Evolutionary conservation across 2,888 invertebrate genomes (phyloP).

Genomic region (Tromatobia lineatoria): DNA sequence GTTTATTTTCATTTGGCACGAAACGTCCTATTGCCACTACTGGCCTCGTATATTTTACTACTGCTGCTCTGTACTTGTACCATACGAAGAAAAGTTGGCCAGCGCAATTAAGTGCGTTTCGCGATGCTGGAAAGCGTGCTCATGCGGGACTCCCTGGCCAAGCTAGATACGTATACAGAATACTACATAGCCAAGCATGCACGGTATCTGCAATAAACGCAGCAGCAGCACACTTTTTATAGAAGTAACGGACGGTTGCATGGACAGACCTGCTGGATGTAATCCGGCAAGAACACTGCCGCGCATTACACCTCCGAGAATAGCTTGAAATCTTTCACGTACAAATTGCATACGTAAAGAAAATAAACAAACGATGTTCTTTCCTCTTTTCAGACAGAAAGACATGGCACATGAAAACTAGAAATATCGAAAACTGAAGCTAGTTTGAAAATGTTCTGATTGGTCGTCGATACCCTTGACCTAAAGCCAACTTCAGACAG

Average conservation of each 20-base stretch:
- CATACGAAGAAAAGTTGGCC: conserved; percentile 72
- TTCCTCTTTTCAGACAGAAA: too few species aligned
- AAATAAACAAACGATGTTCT: conserved; percentile 6
- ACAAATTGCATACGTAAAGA: conserved; percentile 31
- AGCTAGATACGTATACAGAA: conserved; percentile 25
- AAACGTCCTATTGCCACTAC: conserved; percentile 10
- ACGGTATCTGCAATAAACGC: conserved; percentile 48
- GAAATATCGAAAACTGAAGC: too few species aligned
- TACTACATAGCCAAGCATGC: conserved; percentile 27
- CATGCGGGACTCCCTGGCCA: conserved; percentile 66
- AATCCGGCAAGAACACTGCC: conserved; percentile 14
- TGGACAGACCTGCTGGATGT: conserved; percentile 40
- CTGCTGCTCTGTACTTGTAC: conserved; percentile 27
- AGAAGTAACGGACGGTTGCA: conserved; percentile 56
- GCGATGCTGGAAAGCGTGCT: conserved; percentile 71
- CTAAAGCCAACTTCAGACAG: too few species aligned
- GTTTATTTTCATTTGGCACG: conserved; percentile 54
- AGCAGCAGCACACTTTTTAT: conserved; percentile 43
- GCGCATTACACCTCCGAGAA: conserved; percentile 32
- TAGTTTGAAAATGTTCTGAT: too few species aligned
- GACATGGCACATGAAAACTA: too few species aligned
- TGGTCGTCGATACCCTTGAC: too few species aligned
- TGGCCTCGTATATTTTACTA: conserved; percentile 6
- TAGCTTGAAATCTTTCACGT: conserved; percentile 27
- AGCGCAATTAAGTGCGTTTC: conserved; percentile 72